Evolutionary conservation across 2,797 vertebrate genomes (phyloP).

Genomic region (Mus minutoides): DNA sequence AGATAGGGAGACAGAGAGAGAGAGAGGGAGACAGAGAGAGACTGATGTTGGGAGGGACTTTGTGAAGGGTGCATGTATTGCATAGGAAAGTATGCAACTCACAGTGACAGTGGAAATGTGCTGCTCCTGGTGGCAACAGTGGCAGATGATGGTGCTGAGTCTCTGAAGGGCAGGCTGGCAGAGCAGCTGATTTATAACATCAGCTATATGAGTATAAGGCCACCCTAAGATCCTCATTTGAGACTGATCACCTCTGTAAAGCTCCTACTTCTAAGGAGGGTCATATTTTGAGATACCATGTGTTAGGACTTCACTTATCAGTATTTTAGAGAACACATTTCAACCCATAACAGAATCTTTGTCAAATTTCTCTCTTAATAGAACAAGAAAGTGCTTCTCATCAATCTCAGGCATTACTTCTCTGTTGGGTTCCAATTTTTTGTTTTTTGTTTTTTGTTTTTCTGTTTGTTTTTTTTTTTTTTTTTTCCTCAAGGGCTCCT

Average conservation of each 20-base stretch:
- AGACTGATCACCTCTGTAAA: not conserved
- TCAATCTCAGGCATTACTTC: not conserved
- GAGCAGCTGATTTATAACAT: not conserved
- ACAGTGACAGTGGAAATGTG: not conserved
- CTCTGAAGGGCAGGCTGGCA: not conserved
- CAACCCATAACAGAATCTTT: not conserved
- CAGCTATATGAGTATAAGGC: not conserved
- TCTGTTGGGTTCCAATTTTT: not conserved
- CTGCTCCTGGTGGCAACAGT: not conserved
- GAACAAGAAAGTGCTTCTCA: not conserved
- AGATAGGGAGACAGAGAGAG: not conserved
- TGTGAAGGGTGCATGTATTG: not conserved
- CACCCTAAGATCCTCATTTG: not conserved
- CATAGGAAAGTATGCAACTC: not conserved
- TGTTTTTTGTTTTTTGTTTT: not conserved
- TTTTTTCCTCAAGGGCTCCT: not conserved
- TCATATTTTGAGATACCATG: not conserved
- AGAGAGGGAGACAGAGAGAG: not conserved
- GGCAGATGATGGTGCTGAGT: not conserved
- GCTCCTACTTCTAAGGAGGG: not conserved
- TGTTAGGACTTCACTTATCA: not conserved
- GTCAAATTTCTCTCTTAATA: not conserved
- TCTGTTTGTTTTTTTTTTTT: not conserved
- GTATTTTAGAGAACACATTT: not conserved
- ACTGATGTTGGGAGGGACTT: not conserved